phyloP scores from a whole-genome alignment of 37 sponge, comb jelly and placozoan species.

The Cliona cf. orientalis region DNA sequence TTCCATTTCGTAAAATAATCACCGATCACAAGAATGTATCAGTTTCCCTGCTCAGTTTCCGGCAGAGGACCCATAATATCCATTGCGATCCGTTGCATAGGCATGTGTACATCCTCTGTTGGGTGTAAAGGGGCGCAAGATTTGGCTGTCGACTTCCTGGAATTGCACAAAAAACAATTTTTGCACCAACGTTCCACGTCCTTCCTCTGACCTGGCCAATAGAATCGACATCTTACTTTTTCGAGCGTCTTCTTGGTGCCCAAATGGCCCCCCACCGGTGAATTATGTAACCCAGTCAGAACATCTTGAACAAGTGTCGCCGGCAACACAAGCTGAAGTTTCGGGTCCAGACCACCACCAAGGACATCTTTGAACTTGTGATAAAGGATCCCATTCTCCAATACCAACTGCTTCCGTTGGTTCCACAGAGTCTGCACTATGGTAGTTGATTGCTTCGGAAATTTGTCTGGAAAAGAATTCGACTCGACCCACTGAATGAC shows the following conservation, averaged over 20 bases:
- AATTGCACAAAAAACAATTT: constrained; percentile 8
- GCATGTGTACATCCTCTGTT: background rate
- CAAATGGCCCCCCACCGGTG: constrained; percentile 8
- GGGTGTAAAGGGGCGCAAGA: background rate
- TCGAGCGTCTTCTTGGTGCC: constrained; percentile 11
- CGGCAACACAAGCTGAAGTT: constrained; percentile 17
- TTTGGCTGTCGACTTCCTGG: background rate
- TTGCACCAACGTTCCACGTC: constrained; percentile 25
- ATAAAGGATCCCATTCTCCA: background rate
- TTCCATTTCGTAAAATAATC: constrained; percentile 30
- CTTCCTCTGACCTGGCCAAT: constrained; percentile 10
- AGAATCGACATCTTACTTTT: constrained; percentile 10
- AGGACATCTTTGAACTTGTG: background rate
- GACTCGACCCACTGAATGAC: too few species aligned
- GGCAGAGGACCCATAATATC: constrained; percentile 37
- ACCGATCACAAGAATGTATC: constrained; percentile 26
- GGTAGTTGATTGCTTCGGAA: background rate
- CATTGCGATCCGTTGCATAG: constrained; percentile 23
- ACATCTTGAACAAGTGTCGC: background rate
- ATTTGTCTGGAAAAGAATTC: background rate
- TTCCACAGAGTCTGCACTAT: background rate
- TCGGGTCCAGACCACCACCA: background rate
- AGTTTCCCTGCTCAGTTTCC: background rate
- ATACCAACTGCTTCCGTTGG: background rate
- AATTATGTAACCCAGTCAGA: constrained; percentile 6